Evolutionary conservation across 1,140 invertebrate species (phyloP), one percentile per base, ranked within the genome.

Genomic region (Bombus ignitus): DNA sequence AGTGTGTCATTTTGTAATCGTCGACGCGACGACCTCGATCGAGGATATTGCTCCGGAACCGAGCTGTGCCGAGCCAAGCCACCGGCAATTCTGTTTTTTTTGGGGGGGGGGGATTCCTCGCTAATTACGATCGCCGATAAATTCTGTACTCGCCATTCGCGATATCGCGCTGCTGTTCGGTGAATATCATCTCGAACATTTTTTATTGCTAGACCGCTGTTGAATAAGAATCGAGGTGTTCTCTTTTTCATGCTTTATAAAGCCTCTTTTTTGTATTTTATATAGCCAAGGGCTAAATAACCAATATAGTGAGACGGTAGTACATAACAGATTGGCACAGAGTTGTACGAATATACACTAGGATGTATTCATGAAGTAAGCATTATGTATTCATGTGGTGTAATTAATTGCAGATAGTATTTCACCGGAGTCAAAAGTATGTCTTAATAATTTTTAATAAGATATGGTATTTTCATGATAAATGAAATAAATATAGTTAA

Each of bases 1-100:
- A 78, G 28, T 57, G 28, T 71, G 44, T 71, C 44, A 70, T 83
- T 83, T 83, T 83, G 47, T 77, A 37, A 65, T 35, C 82, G 81
- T 47, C 73, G 42, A n/a, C 72, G 15, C 13, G 47, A 13, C 35
- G 59, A 68, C 62, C 72, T 25, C 39, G 57, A 44, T 66, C 25
- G 42, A 73, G 59, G 42, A 68, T 83, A 68, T 68, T 39, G 62
- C 59, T 6, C 8, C 12, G 57, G n/a, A 76, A 76, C 18, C 3
- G n/a, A 4, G 5, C 3, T 8, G n/a, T 12, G 37, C 18, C 42
- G 32, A 37, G 37, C 35, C 35, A n/a, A 75, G 1, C 73, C 73
- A 39, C 6, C 73, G 32, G n/a, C 25, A 22, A 42, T 42, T 75
- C 32, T 22, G 65, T 57, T 77, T 57, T 44, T 70, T 70, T 59